These are phyloP conservation scores for Sebastes cheni DNA, from an alignment of 2,797 vertebrate species.

Conservation along the genomic window DNA sequence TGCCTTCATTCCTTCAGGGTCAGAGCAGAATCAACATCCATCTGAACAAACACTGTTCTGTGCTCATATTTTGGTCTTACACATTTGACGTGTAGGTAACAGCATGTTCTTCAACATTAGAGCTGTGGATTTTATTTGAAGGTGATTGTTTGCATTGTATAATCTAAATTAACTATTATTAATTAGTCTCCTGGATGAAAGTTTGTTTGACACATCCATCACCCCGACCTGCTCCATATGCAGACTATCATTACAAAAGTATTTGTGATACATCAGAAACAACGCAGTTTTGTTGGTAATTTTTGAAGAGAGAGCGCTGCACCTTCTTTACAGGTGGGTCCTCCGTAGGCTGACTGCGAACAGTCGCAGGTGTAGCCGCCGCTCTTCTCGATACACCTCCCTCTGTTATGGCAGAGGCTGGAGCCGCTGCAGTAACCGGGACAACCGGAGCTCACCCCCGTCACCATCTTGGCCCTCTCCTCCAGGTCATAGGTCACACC, in stretches of 20 bases:
- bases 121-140: too few relatives aligned
- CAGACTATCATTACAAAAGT: too few relatives aligned
- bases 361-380: conserved; percentile 90
- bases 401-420: conserved; percentile 87
- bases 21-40: too few relatives aligned
- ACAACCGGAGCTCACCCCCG: conserved; percentile 88
- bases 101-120: too few relatives aligned
- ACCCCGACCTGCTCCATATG: neutral
- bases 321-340: conserved; percentile 89
- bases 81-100: too few relatives aligned
- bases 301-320: neutral
- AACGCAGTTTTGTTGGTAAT: too few relatives aligned
- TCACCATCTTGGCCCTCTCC: conserved; percentile 86
- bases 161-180: too few relatives aligned
- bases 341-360: conserved; percentile 87
- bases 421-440: conserved; percentile 91
- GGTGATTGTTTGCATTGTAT: too few relatives aligned
- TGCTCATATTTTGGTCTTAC: neutral
- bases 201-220: neutral
- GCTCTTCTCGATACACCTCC: conserved; percentile 89
- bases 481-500: conserved; percentile 88
- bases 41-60: neutral
- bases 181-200: neutral
- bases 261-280: too few relatives aligned
- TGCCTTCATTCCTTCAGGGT: neutral